A percentile compares a stretch with the other conserved stretches of the same genome.
These are phyloP conservation scores for Pachypeltis micranthus DNA, from an alignment of 1,140 invertebrate species.

Conservation along the genomic window DNA sequence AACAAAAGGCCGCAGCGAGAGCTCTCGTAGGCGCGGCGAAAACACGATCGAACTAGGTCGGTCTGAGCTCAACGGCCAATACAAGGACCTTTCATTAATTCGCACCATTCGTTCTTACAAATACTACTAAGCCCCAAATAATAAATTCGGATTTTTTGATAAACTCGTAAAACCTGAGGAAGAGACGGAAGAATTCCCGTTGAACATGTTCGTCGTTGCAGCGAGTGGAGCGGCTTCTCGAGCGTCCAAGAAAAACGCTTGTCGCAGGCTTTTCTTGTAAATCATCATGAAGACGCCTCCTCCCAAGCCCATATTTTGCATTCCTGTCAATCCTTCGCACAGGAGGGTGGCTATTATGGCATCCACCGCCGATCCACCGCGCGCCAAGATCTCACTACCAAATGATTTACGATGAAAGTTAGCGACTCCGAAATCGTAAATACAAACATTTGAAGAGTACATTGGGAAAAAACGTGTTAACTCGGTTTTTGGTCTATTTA, in stretches of 20 bases:
- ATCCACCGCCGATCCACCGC: slow-evolving; percentile 67
- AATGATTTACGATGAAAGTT: too few species aligned
- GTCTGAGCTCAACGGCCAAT: too few species aligned
- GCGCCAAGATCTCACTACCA: slow-evolving; percentile 47
- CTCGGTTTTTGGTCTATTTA: not conserved
- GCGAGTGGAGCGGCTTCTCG: slow-evolving; percentile 52
- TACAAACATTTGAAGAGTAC: too few species aligned
- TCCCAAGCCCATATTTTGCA: slow-evolving; percentile 69
- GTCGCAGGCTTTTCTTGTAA: slow-evolving; percentile 44
- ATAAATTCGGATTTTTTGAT: slow-evolving; percentile 16
- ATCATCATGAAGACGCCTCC: slow-evolving; percentile 71
- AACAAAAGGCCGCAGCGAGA: too few species aligned
- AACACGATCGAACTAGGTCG: too few species aligned
- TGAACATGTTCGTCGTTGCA: slow-evolving; percentile 49
- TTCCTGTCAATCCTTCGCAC: slow-evolving; percentile 71
- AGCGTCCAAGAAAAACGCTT: slow-evolving; percentile 45
- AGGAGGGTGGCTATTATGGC: slow-evolving; percentile 65
- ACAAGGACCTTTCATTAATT: too few species aligned
- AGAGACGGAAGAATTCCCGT: slow-evolving; percentile 32
- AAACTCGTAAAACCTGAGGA: slow-evolving; percentile 21
- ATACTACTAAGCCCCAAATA: too few species aligned
- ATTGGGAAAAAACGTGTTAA: not conserved
- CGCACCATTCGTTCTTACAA: too few species aligned
- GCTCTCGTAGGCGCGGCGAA: too few species aligned
- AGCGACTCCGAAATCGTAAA: too few species aligned